Conservation (phyloP, 2,888 invertebrate genomes). For the Agriopis leucophaearia region DNA sequence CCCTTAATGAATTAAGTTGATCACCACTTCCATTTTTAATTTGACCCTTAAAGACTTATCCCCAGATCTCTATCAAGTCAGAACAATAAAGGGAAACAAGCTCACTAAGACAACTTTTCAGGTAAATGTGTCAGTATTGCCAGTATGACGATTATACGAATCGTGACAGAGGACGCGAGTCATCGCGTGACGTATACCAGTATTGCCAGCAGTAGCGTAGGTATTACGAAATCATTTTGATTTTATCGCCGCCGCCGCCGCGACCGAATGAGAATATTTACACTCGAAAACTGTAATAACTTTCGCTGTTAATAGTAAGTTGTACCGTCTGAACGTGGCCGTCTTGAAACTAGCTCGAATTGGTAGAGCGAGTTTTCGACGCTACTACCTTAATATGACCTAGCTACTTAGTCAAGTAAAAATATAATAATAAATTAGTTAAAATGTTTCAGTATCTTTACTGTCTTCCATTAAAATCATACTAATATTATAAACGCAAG, state of each 20-base stretch:
- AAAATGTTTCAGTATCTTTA: neutral
- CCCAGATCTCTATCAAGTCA: too few relatives aligned
- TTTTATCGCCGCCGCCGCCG: conserved; percentile 50
- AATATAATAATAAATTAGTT: neutral
- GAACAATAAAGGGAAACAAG: neutral
- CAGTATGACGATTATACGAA: conserved; percentile 48
- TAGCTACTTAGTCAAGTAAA: neutral
- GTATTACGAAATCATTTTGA: conserved; percentile 57
- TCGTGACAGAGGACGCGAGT: conserved; percentile 56
- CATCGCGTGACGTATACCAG: conserved; percentile 65
- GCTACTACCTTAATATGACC: neutral
- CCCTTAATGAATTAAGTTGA: too few relatives aligned
- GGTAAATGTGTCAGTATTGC: conserved; percentile 3
- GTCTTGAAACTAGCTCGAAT: conserved; percentile 22
- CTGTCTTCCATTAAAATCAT: neutral
- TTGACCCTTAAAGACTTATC: too few relatives aligned
- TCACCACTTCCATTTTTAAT: too few relatives aligned
- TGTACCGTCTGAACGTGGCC: conserved; percentile 24
- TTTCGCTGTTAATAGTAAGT: conserved; percentile 39
- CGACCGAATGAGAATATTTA: conserved; percentile 46
- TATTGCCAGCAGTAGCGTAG: conserved; percentile 48
- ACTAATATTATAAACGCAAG: too few relatives aligned
- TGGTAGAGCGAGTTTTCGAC: neutral
- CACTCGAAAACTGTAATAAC: conserved; percentile 43
- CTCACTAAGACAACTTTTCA: neutral